Percentiles rank a stretch among this genome's conserved stretches.
These are phyloP conservation scores for Drosophila engyochracea DNA, from an alignment of 2,888 invertebrate genomes.

Conservation along the genomic window DNA sequence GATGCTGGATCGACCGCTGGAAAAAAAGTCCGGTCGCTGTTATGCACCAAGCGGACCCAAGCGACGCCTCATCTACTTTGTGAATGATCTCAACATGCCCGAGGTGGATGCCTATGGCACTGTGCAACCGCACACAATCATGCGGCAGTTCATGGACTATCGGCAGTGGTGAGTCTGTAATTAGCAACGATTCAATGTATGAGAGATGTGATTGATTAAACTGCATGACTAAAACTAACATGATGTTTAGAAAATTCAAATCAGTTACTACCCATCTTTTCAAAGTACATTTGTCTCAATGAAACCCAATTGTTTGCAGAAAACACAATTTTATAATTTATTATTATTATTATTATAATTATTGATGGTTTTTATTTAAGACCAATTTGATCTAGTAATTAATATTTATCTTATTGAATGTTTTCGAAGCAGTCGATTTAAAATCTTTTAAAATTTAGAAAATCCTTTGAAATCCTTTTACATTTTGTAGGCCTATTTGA, in stretches of 20 bases:
- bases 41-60: slow-evolving; percentile 95
- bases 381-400: background rate
- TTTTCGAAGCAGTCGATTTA: background rate
- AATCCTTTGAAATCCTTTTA: no score
- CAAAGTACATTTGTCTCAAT: background rate
- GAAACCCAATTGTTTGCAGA: background rate
- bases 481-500: no score
- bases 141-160: slow-evolving; percentile 97
- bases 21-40: slow-evolving; percentile 97
- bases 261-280: background rate
- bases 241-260: background rate
- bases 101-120: slow-evolving; percentile 98
- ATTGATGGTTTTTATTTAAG: background rate
- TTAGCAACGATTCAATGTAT: background rate
- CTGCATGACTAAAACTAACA: background rate
- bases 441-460: background rate
- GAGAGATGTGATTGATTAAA: background rate
- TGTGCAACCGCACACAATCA: slow-evolving; percentile 97
- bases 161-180: slow-evolving; percentile 90
- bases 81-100: slow-evolving; percentile 99
- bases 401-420: background rate
- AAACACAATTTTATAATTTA: background rate
- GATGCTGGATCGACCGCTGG: slow-evolving; percentile 95
- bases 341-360: background rate
- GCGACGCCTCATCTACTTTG: slow-evolving; percentile 93